A percentile compares a stretch with the other conserved stretches of the same genome.
phyloP scores from a whole-genome alignment of 2,113 vertebrate species.

The Cranoglanis bouderius region DNA sequence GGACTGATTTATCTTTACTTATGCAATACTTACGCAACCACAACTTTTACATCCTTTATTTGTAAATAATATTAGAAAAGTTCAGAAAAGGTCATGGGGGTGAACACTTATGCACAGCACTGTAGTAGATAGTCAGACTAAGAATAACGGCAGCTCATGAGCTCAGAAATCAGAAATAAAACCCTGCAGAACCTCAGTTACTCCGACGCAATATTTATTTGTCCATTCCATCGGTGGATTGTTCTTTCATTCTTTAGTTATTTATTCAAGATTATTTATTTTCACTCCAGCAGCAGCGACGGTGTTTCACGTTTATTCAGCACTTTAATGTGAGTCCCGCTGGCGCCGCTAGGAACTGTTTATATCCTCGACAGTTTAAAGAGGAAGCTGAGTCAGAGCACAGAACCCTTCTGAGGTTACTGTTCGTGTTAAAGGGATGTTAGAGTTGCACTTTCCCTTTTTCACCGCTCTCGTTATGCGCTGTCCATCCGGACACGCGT shows the following conservation, averaged over 20 bases:
- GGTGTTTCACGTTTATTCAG: neutral
- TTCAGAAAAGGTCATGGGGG: neutral
- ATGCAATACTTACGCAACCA: neutral
- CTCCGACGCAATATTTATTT: neutral
- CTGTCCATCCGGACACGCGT: neutral
- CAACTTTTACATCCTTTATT: neutral
- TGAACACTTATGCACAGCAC: neutral
- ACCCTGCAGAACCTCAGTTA: neutral
- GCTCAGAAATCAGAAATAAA: neutral
- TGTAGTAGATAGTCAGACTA: neutral
- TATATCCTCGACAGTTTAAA: constrained; percentile 63
- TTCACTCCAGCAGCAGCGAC: neutral
- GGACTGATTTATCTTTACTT: neutral
- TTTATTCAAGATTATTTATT: constrained; percentile 3
- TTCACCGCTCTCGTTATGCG: neutral
- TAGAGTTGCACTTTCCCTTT: neutral
- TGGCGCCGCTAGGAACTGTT: constrained; percentile 64
- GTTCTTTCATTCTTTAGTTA: neutral
- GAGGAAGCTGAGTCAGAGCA: constrained; percentile 62
- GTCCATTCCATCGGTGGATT: neutral
- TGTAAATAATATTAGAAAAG: neutral
- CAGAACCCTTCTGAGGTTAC: neutral
- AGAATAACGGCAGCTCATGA: neutral
- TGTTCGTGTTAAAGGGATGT: constrained; percentile 12
- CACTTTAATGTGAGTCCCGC: neutral